phyloP scores from a whole-genome alignment of 2,888 invertebrate genomes.

The Leistus spinibarbis region DNA sequence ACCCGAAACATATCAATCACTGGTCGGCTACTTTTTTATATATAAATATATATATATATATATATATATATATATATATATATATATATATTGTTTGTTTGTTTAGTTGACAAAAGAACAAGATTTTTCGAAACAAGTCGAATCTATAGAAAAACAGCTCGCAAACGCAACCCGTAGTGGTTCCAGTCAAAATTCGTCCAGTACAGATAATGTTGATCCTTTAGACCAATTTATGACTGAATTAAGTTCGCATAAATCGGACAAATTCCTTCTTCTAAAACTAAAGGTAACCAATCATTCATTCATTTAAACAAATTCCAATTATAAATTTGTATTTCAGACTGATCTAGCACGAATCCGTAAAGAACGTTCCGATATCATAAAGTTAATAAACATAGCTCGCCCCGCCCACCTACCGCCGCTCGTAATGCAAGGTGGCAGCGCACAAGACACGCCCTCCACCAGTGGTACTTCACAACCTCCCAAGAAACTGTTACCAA shows the following conservation, averaged over 20 bases:
- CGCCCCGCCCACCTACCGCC: conserved; percentile 70
- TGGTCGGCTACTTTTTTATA: conserved; percentile 59
- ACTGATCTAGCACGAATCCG: conserved; percentile 71
- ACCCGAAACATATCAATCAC: conserved; percentile 68
- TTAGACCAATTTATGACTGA: conserved; percentile 84
- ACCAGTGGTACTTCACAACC: conserved; percentile 31
- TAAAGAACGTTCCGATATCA: conserved; percentile 69
- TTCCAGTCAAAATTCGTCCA: conserved; percentile 54
- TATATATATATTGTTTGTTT: background rate
- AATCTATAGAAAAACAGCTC: conserved; percentile 64
- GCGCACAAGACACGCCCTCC: conserved; percentile 23
- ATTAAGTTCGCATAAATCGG: conserved; percentile 59
- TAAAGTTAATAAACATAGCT: conserved; percentile 76
- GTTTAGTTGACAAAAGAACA: conserved; percentile 56
- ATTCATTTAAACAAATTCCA: background rate
- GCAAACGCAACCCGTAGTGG: conserved; percentile 54
- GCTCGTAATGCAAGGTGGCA: conserved; percentile 50
- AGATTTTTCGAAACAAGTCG: conserved; percentile 60
- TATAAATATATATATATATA: too few species aligned
- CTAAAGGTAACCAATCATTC: conserved; percentile 63
- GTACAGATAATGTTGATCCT: conserved; percentile 67
- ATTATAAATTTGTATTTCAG: conserved; percentile 50
- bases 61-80: too few species aligned
- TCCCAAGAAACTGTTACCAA: conserved; percentile 58
- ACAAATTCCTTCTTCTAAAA: conserved; percentile 66